These are phyloP conservation scores for Atrina japonica DNA, from an alignment of 2,888 invertebrate species.

Conservation along the genomic window DNA sequence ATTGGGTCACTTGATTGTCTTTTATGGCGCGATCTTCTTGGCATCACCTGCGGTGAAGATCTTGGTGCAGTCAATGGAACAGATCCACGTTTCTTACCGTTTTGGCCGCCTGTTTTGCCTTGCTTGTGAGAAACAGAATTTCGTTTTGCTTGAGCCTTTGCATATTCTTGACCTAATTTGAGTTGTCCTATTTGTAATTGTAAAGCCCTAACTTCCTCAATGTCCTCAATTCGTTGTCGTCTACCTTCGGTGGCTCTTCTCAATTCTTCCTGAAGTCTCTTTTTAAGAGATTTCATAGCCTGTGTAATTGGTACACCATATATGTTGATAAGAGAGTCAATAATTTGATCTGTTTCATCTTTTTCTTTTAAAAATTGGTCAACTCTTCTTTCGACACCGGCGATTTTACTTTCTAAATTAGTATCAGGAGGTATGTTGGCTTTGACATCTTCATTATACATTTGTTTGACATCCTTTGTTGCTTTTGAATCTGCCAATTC, in stretches of 20 bases:
- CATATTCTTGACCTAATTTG: constrained; percentile 64
- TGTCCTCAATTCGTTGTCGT: constrained; percentile 80
- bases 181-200: constrained; percentile 76
- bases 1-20: constrained; percentile 83
- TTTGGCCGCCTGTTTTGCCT: constrained; percentile 42
- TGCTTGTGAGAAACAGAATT: constrained; percentile 20
- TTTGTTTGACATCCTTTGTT: constrained; percentile 44
- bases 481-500: constrained; percentile 35
- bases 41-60: constrained; percentile 77
- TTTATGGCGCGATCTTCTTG: constrained; percentile 80
- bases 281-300: constrained; percentile 78
- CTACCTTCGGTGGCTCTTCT: constrained; percentile 80
- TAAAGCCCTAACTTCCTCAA: constrained; percentile 79
- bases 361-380: constrained; percentile 57
- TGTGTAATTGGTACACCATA: constrained; percentile 77
- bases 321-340: constrained; percentile 74
- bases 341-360: constrained; percentile 74
- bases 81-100: constrained; percentile 55
- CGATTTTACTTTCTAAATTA: constrained; percentile 20
- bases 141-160: constrained; percentile 44
- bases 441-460: constrained; percentile 53
- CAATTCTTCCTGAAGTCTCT: constrained; percentile 81
- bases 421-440: constrained; percentile 60
- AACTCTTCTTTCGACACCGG: constrained; percentile 37
- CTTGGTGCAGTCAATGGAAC: constrained; percentile 58